These are phyloP conservation scores for Sicus ferrugineus DNA, from an alignment of 2,888 invertebrate species.

Conservation along the genomic window DNA sequence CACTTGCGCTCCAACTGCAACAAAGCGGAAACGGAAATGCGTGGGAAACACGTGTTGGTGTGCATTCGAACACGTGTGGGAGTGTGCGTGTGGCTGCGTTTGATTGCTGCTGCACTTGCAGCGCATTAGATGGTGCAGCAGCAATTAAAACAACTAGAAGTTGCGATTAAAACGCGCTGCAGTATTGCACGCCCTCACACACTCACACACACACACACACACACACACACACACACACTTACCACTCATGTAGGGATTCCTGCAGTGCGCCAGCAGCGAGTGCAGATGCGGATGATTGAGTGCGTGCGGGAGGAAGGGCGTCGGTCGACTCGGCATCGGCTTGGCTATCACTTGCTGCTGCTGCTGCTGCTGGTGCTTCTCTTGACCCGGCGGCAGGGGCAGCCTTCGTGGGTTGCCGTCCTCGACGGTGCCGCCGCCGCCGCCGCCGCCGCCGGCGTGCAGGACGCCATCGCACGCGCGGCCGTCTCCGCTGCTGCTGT, in stretches of 20 bases:
- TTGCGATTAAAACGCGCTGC: slow-evolving; percentile 3
- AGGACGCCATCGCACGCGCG: slow-evolving; percentile 33
- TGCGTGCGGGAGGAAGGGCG: slow-evolving; percentile 72
- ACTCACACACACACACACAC: neutral
- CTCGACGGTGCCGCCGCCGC: slow-evolving; percentile 49
- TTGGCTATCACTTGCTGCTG: slow-evolving; percentile 73
- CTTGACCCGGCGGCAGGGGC: slow-evolving; percentile 49
- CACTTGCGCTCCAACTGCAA: slow-evolving; percentile 69
- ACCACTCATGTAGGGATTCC: slow-evolving; percentile 83
- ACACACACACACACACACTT: slow-evolving; percentile 43
- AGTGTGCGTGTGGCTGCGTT: slow-evolving; percentile 41
- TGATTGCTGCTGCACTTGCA: slow-evolving; percentile 46
- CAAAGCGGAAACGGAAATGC: slow-evolving; percentile 35
- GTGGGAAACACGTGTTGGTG: slow-evolving; percentile 43
- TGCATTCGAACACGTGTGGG: slow-evolving; percentile 24
- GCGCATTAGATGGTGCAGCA: slow-evolving; percentile 33
- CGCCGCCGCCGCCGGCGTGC: slow-evolving; percentile 47
- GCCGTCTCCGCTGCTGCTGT: slow-evolving; percentile 50
- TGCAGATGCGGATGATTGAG: slow-evolving; percentile 85
- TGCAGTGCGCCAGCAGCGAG: slow-evolving; percentile 80
- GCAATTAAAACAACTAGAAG: slow-evolving; percentile 33
- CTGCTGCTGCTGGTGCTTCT: slow-evolving; percentile 50
- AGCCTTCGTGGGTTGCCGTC: slow-evolving; percentile 61
- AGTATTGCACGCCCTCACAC: neutral
- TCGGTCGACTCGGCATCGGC: slow-evolving; percentile 81